Conservation (phyloP, 2,797 vertebrate genomes). For the Myotis daubentonii region DNA sequence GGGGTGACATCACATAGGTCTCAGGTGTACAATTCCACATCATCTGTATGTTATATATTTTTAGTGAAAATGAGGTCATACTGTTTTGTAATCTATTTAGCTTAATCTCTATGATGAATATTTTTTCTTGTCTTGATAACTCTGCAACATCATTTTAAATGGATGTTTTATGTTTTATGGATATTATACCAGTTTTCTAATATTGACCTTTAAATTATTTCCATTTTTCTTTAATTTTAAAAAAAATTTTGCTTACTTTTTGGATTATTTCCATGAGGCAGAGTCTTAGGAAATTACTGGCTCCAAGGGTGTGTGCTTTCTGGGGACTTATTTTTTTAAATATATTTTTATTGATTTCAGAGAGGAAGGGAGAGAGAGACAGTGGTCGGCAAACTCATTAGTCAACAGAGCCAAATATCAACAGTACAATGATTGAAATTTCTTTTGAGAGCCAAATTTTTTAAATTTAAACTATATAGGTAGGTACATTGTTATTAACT, state of each 20-base stretch:
- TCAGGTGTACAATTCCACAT: not conserved
- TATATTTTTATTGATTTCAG: too few species aligned
- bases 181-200: not conserved
- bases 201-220: not conserved
- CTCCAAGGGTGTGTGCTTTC: not conserved
- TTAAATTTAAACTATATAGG: too few species aligned
- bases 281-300: not conserved
- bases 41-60: not conserved
- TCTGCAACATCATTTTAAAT: conserved; percentile 41
- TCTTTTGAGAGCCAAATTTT: too few species aligned
- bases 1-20: not conserved
- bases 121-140: conserved; percentile 32
- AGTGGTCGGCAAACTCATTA: too few species aligned
- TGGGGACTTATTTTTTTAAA: too few species aligned
- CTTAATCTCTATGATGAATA: not conserved
- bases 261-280: conserved; percentile 15
- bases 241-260: not conserved
- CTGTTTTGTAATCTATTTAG: conserved; percentile 11
- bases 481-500: too few species aligned
- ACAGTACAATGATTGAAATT: too few species aligned
- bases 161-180: not conserved
- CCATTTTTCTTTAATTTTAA: not conserved
- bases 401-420: too few species aligned
- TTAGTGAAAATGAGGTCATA: conserved; percentile 10
- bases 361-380: too few species aligned